Evolutionary conservation across 2,888 invertebrate species (phyloP), one percentile per base, ranked within the genome.

Genomic region (Unio delphinus): DNA sequence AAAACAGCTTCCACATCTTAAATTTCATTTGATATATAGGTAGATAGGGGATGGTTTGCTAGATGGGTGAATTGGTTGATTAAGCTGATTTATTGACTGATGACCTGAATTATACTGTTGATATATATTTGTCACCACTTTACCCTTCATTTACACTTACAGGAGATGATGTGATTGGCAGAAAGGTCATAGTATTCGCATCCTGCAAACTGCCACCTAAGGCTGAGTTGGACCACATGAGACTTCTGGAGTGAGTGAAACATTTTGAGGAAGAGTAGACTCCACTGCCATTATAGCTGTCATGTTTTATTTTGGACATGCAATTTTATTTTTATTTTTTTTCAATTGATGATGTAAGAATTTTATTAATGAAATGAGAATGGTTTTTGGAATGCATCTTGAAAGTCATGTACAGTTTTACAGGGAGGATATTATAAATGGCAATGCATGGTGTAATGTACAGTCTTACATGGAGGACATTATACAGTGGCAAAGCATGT

Each of bases 121-220:
- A 61, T n/a, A 45, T 62, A 28, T 55, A 30, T n/a, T 65, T 1
- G 64, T 7, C 15, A 56, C 11, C 55, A 55, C 23, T 55, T 59
- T 59, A 26, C 34, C 61, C n/a, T 63, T 58, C 15, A 15, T 15
- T 45, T 45, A 3, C 45, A 45, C 70, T 80, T 70, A 70, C 83
- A 87, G 91, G 95, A 23, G 95, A 95, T 90, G 95, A 95, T 89
- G 92, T 93, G 61, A 93, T 95, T 83, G 98, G 98, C 28, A 93
- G 98, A 77, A 96, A 98, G 89, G 95, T 99, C 83, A 97, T 99
- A 86, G 96, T 98, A 61, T 95, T 99, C 69, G 98, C 97, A 74
- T 98, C 99, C 11, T 98, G 97, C 90, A 93, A 94, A 86, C 91
- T 95, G 80, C 96, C 96, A 1, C 93, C 94, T 64, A 95, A 94